phyloP scores from a whole-genome alignment of 2,888 invertebrate genomes.

The Lithosia quadra region DNA sequence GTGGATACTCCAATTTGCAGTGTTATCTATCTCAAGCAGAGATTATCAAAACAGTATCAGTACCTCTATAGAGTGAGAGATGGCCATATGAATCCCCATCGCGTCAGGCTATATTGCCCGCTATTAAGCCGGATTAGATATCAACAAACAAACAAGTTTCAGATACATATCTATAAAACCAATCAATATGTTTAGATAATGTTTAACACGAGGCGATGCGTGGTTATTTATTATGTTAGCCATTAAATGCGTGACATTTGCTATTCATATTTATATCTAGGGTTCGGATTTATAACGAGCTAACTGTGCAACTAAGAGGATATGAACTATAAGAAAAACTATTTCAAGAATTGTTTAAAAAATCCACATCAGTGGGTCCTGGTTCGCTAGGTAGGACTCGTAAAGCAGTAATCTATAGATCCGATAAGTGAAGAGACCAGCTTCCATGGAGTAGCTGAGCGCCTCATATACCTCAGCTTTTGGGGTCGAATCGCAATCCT shows the following conservation, averaged over 20 bases:
- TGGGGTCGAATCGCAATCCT: too few species aligned
- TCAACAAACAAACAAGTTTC: neutral
- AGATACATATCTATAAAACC: neutral
- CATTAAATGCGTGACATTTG: neutral
- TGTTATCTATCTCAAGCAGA: neutral
- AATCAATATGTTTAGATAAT: slow-evolving; percentile 4
- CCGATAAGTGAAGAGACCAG: too few species aligned
- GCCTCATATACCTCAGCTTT: too few species aligned
- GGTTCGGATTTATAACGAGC: neutral
- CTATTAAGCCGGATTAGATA: neutral
- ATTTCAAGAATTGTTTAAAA: too few species aligned
- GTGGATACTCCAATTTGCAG: neutral
- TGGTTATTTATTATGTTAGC: neutral
- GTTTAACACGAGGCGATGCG: slow-evolving; percentile 1
- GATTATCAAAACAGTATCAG: neutral
- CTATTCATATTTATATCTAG: neutral
- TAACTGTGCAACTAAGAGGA: too few species aligned
- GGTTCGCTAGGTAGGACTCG: too few species aligned
- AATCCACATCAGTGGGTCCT: too few species aligned
- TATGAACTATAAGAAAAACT: neutral
- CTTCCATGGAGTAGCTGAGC: too few species aligned
- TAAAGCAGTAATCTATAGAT: too few species aligned
- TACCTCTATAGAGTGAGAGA: too few species aligned
- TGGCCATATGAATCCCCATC: neutral
- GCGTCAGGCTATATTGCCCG: neutral